phyloP scores from a whole-genome alignment of 2,797 vertebrate species.

The Fistularia tabacaria region DNA sequence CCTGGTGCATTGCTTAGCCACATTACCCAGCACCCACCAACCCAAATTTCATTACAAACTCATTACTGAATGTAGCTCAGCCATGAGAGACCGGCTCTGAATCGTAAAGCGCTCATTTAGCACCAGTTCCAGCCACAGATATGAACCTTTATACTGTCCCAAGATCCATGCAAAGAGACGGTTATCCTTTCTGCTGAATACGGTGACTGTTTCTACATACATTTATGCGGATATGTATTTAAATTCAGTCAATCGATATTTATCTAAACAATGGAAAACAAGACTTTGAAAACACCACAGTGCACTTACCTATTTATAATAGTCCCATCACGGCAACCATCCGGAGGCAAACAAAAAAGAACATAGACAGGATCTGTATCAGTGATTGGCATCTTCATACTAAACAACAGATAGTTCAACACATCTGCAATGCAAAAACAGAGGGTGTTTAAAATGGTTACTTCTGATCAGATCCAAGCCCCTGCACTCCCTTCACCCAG shows the following conservation, averaged over 20 bases:
- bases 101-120: slow-evolving; percentile 79
- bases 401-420: neutral
- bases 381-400: slow-evolving; percentile 1
- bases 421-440: too few species aligned
- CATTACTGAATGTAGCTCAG: slow-evolving; percentile 74
- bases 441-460: neutral
- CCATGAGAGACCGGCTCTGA: slow-evolving; percentile 60
- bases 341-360: slow-evolving; percentile 11
- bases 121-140: slow-evolving; percentile 62
- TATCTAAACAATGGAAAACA: neutral
- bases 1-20: slow-evolving; percentile 74
- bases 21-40: slow-evolving; percentile 75
- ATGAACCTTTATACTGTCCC: slow-evolving; percentile 61
- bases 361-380: slow-evolving; percentile 14
- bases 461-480: neutral
- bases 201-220: too few species aligned
- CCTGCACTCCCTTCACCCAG: too few species aligned
- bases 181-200: neutral
- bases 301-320: slow-evolving; percentile 62
- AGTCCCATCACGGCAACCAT: slow-evolving; percentile 6
- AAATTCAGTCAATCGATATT: neutral
- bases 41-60: slow-evolving; percentile 80
- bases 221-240: too few species aligned
- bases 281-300: too few species aligned
- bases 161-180: slow-evolving; percentile 32